phyloP scores from a whole-genome alignment of 2,888 invertebrate species.

The Tuberolachnus salignus region DNA sequence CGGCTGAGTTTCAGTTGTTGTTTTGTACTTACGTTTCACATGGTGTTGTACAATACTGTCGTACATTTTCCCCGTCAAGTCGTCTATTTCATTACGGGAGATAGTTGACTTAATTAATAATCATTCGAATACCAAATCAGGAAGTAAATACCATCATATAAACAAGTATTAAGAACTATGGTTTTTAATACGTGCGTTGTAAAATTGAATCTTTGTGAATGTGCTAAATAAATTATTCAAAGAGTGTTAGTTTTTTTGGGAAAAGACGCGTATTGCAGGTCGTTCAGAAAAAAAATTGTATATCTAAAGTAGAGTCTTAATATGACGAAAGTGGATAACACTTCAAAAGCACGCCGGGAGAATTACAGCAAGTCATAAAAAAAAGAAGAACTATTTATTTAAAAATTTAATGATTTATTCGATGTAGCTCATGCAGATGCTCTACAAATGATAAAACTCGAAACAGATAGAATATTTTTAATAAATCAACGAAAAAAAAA shows the following conservation, averaged over 20 bases:
- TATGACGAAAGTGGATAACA: slow-evolving; percentile 22
- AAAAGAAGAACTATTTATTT: slow-evolving; percentile 26
- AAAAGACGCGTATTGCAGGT: slow-evolving; percentile 31
- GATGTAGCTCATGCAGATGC: slow-evolving; percentile 32
- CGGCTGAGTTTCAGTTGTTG: background rate
- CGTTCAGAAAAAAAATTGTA: background rate
- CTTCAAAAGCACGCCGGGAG: slow-evolving; percentile 14
- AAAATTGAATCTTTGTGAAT: slow-evolving; percentile 22
- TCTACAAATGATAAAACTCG: slow-evolving; percentile 27
- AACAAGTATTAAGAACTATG: slow-evolving; percentile 22
- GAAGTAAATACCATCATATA: slow-evolving; percentile 26
- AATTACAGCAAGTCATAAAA: background rate
- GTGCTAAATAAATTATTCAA: slow-evolving; percentile 23
- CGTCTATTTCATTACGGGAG: background rate
- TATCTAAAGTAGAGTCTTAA: slow-evolving; percentile 12
- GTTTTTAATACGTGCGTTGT: slow-evolving; percentile 27
- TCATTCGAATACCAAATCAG: slow-evolving; percentile 16
- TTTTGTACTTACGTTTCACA: slow-evolving; percentile 10
- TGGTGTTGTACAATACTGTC: background rate
- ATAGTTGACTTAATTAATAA: no score
- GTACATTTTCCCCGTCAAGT: background rate
- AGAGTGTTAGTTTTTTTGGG: slow-evolving; percentile 38
- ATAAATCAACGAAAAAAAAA: slow-evolving; percentile 24
- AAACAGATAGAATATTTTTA: slow-evolving; percentile 38
- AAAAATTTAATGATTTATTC: slow-evolving; percentile 34